These are phyloP conservation scores for Drosophila jambulina DNA, from an alignment of 1,140 invertebrate genomes.

Conservation along the genomic window DNA sequence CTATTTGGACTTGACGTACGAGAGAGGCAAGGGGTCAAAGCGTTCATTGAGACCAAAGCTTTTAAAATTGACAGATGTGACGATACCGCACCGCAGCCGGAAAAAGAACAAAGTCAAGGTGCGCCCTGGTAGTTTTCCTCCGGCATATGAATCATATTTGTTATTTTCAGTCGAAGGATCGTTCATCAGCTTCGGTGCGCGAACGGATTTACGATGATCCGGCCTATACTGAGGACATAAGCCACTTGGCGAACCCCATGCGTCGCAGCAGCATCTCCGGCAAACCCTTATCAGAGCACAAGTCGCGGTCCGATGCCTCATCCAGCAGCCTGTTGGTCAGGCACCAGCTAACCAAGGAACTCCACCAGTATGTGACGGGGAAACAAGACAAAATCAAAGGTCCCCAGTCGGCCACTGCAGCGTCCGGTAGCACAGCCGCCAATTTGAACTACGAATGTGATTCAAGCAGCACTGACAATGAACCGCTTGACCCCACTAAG, in stretches of 20 bases:
- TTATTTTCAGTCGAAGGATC: slow-evolving; percentile 68
- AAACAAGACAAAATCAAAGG: slow-evolving; percentile 48
- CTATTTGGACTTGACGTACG: slow-evolving; percentile 75
- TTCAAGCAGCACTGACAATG: slow-evolving; percentile 79
- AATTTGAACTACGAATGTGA: slow-evolving; percentile 48
- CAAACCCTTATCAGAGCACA: slow-evolving; percentile 51
- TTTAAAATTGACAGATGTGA: slow-evolving; percentile 78
- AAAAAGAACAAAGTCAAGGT: slow-evolving; percentile 84
- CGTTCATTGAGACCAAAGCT: slow-evolving; percentile 74
- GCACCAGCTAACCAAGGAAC: slow-evolving; percentile 74
- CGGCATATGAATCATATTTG: not conserved
- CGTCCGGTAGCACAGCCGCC: slow-evolving; percentile 9
- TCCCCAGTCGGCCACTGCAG: slow-evolving; percentile 1
- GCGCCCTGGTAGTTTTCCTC: not conserved
- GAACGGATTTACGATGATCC: slow-evolving; percentile 84
- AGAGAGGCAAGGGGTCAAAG: slow-evolving; percentile 70
- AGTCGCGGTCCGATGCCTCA: slow-evolving; percentile 20
- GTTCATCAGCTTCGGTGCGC: slow-evolving; percentile 66
- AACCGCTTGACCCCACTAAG: slow-evolving; percentile 32
- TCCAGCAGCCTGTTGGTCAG: slow-evolving; percentile 65
- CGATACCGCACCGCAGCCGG: slow-evolving; percentile 76
- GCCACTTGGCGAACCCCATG: slow-evolving; percentile 81
- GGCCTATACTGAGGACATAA: slow-evolving; percentile 84
- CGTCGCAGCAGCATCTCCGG: slow-evolving; percentile 79
- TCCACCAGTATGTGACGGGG: slow-evolving; percentile 59